These are phyloP conservation scores for Arnoldichthys spilopterus DNA, from an alignment of 2,797 vertebrate genomes.

Conservation along the genomic window DNA sequence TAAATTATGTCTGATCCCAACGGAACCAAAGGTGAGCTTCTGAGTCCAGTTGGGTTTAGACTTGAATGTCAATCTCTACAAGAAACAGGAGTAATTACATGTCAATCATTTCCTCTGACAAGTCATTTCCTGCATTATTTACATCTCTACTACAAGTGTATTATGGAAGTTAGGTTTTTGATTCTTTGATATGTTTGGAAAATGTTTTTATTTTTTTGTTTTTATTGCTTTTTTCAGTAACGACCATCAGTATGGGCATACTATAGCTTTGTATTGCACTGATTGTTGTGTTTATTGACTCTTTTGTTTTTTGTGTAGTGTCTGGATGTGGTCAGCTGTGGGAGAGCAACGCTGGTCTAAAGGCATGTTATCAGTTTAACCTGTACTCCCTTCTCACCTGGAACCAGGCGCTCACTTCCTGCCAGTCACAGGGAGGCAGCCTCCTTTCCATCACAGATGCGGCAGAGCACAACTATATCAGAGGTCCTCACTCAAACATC, in stretches of 20 bases:
- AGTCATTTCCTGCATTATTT: too few species aligned
- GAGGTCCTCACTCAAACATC: slow-evolving; percentile 66
- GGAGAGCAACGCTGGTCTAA: slow-evolving; percentile 80
- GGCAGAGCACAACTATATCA: slow-evolving; percentile 86
- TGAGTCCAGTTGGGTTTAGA: too few species aligned
- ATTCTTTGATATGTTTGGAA: too few species aligned
- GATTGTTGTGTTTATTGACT: background rate
- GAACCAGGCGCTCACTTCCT: slow-evolving; percentile 85
- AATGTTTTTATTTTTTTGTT: too few species aligned
- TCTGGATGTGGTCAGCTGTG: slow-evolving; percentile 82
- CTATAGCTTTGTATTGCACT: background rate
- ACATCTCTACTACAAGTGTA: too few species aligned
- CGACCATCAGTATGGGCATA: background rate
- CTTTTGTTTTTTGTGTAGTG: slow-evolving; percentile 62
- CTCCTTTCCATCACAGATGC: slow-evolving; percentile 85
- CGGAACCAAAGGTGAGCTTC: too few species aligned
- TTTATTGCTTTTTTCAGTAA: too few species aligned
- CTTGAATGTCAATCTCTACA: too few species aligned
- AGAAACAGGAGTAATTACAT: too few species aligned
- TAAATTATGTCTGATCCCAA: too few species aligned
- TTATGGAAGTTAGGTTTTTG: too few species aligned
- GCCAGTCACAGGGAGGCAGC: slow-evolving; percentile 87
- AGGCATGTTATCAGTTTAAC: slow-evolving; percentile 92
- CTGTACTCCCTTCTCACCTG: slow-evolving; percentile 86
- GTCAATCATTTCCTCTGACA: too few species aligned